Percentiles rank a stretch among this genome's conserved stretches.
phyloP scores from a whole-genome alignment of 2,888 invertebrate species.

The Thelaira solivaga region DNA sequence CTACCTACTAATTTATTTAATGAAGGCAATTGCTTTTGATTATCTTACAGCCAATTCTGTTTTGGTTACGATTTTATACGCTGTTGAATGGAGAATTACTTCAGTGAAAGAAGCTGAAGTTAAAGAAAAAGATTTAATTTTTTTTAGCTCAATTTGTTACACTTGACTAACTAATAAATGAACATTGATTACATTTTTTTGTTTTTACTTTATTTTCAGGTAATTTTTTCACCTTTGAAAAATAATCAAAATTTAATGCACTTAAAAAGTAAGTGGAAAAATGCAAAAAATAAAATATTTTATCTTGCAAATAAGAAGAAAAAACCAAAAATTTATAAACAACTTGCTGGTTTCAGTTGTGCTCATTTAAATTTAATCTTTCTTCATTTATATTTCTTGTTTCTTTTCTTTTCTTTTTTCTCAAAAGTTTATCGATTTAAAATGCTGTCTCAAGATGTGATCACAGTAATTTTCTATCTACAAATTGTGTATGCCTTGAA shows the following conservation, averaged over 20 bases:
- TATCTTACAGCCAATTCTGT: too few relatives aligned
- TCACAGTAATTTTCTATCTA: constrained; percentile 30
- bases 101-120: too few relatives aligned
- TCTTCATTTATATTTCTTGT: constrained; percentile 13
- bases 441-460: constrained; percentile 47
- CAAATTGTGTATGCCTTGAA: constrained; percentile 37
- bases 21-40: too few relatives aligned
- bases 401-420: neutral
- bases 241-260: constrained; percentile 21
- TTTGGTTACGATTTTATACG: too few relatives aligned
- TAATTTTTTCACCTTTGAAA: neutral
- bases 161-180: too few relatives aligned
- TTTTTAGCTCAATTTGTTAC: too few relatives aligned
- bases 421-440: constrained; percentile 45
- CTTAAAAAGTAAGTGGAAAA: constrained; percentile 9
- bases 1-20: too few relatives aligned
- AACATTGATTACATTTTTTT: too few relatives aligned
- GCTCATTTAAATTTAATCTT: constrained; percentile 37
- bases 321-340: neutral
- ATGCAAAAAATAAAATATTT: neutral
- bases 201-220: neutral
- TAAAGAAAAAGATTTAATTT: too few relatives aligned
- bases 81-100: too few relatives aligned
- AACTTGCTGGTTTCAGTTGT: neutral
- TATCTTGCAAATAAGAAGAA: neutral